phyloP scores from a whole-genome alignment of 1,140 invertebrate species.

The Trypoxylus dichotomus region DNA sequence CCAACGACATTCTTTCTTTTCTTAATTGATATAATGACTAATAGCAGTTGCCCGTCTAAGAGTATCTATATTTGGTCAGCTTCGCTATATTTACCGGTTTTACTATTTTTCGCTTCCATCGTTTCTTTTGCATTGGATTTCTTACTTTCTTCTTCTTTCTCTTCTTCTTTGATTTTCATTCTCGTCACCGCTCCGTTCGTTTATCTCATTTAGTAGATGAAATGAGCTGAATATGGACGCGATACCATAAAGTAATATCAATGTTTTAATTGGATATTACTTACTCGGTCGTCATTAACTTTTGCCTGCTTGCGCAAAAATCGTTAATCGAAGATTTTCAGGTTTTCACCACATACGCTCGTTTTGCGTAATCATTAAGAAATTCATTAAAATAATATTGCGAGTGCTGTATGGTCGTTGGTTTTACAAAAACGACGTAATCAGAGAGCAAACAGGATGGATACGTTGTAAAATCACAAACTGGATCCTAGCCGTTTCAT shows the following conservation, averaged over 20 bases:
- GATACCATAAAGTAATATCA: conserved; percentile 33
- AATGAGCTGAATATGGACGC: conserved; percentile 29
- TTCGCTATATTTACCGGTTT: conserved; percentile 9
- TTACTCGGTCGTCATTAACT: conserved; percentile 26
- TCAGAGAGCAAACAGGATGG: conserved; percentile 13
- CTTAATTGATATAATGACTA: conserved; percentile 43
- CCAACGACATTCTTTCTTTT: conserved; percentile 37
- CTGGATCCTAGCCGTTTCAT: not conserved
- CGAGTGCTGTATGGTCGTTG: not conserved
- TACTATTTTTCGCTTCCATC: not conserved
- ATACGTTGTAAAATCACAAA: conserved; percentile 27
- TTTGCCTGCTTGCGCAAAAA: conserved; percentile 31
- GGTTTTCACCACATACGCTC: conserved; percentile 31
- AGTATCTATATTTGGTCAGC: conserved; percentile 40
- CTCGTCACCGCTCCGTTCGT: conserved; percentile 7
- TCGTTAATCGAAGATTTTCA: conserved; percentile 35
- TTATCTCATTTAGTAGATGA: conserved; percentile 30
- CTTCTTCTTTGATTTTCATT: not conserved
- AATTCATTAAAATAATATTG: conserved; percentile 28
- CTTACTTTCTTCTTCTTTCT: not conserved
- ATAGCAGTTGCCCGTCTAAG: conserved; percentile 35
- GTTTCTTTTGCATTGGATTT: not conserved
- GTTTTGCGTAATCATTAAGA: conserved; percentile 31
- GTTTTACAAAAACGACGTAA: conserved; percentile 20
- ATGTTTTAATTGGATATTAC: conserved; percentile 36